Conservation (phyloP, 2,797 vertebrate species). For the Chloroceryle amazona region DNA sequence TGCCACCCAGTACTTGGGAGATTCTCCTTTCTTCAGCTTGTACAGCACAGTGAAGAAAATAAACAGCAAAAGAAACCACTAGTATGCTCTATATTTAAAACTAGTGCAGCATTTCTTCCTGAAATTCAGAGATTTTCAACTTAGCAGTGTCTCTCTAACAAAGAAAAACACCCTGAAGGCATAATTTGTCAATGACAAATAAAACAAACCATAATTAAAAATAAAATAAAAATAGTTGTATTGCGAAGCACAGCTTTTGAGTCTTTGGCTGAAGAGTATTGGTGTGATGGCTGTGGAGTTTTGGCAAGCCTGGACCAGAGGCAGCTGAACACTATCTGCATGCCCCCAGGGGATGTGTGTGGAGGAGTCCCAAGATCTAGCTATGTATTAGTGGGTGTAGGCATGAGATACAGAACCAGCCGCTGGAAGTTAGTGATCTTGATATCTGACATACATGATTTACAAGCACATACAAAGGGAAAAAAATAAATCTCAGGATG, state of each 20-base stretch:
- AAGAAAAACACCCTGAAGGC: background rate
- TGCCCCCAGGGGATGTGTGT: background rate
- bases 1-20: background rate
- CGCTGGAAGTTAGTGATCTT: background rate
- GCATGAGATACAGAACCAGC: background rate
- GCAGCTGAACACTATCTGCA: background rate
- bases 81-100: background rate
- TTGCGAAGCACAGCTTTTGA: background rate
- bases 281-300: background rate
- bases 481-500: background rate
- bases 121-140: background rate
- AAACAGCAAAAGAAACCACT: background rate
- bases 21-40: background rate
- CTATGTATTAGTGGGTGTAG: background rate
- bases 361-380: background rate
- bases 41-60: background rate
- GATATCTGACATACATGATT: background rate
- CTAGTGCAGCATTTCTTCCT: background rate
- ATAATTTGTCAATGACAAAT: background rate
- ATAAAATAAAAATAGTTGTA: background rate
- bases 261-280: background rate
- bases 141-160: background rate
- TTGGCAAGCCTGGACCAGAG: background rate
- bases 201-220: background rate
- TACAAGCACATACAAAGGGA: background rate